Base-by-base conservation (phyloP, 2,113 vertebrate species). In the Microtus pennsylvanicus region DNA sequence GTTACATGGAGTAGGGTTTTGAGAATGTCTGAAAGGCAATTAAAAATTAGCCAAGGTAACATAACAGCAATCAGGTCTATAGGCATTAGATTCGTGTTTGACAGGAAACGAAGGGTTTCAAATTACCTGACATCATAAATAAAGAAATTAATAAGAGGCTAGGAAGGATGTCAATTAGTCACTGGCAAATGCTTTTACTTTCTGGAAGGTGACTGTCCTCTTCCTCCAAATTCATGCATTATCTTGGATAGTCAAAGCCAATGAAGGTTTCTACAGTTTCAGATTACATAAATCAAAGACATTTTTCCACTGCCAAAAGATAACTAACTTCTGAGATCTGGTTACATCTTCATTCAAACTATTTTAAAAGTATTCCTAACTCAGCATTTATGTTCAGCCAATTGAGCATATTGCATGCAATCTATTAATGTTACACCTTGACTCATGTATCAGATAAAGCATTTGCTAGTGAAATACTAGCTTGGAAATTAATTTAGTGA, bases 31-130 rank as follows among this genome's bases (percentile, higher is more conserved):
- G 47, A 95, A 90, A 95, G 72, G 61, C 47, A 95, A 94, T 78
- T 95, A 95, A 96, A 96, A 89, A 82, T 96, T 89, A 96, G 88
- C 69, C 72, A 47, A 93, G 7, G 21, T 83, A 58, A 87, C 63
- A 87, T 58, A 65, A 69, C 16, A n/a, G 17, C 47, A 75, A 65
- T 80, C 24, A 58, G 1, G 38, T 80, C 42, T 61, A 52, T 22
- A 33, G 33, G 11, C 70, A 47, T n/a, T 89, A 67, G 55, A 78
- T 83, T 80, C 86, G 12, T 78, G 13, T 63, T 30, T 74, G 63
- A 61, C 45, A 47, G 28, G 26, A 93, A 94, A 94, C 9, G 58
- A 87, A 87, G 88, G 65, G 33, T 35, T 45, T 96, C 89, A 77
- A 96, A 92, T 87, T 35, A 88, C 61, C 19, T 74, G 72, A 72